Conservation (phyloP, 2,797 vertebrate species). For the Fistularia commersonii region DNA sequence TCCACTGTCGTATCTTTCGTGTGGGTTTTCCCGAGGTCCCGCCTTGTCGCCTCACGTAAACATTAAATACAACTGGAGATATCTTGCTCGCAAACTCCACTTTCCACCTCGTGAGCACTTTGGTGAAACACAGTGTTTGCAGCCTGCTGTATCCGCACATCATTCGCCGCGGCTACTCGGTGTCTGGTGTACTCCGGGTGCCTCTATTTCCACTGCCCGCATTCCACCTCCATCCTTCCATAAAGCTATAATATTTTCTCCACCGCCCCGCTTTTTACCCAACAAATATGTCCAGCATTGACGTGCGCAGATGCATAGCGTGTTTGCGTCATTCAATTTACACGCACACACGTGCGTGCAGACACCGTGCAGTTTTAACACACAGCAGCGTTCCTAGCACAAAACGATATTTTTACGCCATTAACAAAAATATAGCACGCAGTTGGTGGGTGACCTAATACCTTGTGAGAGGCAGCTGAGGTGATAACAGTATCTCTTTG, state of each 20-base stretch:
- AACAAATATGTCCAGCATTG: neutral
- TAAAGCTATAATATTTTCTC: constrained; percentile 48
- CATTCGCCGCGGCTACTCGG: constrained; percentile 33
- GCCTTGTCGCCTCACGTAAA: constrained; percentile 34
- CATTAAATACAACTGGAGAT: constrained; percentile 39
- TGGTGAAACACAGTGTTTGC: constrained; percentile 39
- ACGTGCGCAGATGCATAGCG: neutral
- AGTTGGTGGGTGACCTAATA: constrained; percentile 54
- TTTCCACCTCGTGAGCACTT: constrained; percentile 51
- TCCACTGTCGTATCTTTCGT: neutral
- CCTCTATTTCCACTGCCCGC: constrained; percentile 57
- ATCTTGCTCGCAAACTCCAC: constrained; percentile 26
- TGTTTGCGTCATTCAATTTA: constrained; percentile 1
- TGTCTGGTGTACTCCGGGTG: constrained; percentile 49
- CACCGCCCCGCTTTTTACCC: constrained; percentile 20
- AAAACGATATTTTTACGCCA: constrained; percentile 17
- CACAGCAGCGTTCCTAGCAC: neutral
- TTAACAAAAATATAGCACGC: constrained; percentile 34
- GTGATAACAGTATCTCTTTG: constrained; percentile 71
- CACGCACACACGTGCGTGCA: too few relatives aligned
- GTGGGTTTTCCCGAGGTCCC: constrained; percentile 17
- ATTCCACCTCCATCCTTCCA: constrained; percentile 51
- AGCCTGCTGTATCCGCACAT: constrained; percentile 51
- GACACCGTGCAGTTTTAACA: too few relatives aligned
- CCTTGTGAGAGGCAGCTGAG: constrained; percentile 60